Conservation (phyloP, 2,888 invertebrate species). For the Harpalus rufipes region DNA sequence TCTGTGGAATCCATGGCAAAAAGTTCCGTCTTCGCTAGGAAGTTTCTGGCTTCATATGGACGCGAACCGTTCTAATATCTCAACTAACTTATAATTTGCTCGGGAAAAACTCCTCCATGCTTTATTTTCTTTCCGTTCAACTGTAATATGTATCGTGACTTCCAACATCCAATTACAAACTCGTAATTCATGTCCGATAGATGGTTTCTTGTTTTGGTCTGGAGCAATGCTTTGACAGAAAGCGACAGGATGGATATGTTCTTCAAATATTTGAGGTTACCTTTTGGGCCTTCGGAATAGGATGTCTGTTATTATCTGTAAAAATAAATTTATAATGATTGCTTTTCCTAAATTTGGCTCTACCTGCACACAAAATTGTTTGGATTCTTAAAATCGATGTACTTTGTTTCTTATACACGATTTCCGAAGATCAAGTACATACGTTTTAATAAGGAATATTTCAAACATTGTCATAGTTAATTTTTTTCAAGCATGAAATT, state of each 20-base stretch:
- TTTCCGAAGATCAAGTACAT: too few relatives aligned
- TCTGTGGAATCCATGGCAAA: conserved; percentile 31
- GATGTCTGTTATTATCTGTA: conserved; percentile 17
- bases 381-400: too few relatives aligned
- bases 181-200: conserved; percentile 27
- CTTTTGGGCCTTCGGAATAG: neutral
- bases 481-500: too few relatives aligned
- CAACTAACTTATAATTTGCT: conserved; percentile 38
- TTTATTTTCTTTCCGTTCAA: conserved; percentile 42
- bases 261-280: conserved; percentile 10
- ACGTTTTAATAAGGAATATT: too few relatives aligned
- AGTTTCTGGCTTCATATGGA: conserved; percentile 21
- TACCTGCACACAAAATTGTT: too few relatives aligned
- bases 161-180: conserved; percentile 43
- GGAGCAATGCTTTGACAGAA: conserved; percentile 30
- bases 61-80: conserved; percentile 45
- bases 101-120: conserved; percentile 23
- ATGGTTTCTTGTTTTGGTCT: conserved; percentile 32
- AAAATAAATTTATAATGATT: neutral
- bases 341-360: neutral
- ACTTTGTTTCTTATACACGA: too few relatives aligned
- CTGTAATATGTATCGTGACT: conserved; percentile 54
- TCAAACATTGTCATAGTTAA: too few relatives aligned
- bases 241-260: conserved; percentile 2
- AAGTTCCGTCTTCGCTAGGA: conserved; percentile 8